phyloP scores from a whole-genome alignment of 2,113 vertebrate species.

The Peromyscus leucopus region DNA sequence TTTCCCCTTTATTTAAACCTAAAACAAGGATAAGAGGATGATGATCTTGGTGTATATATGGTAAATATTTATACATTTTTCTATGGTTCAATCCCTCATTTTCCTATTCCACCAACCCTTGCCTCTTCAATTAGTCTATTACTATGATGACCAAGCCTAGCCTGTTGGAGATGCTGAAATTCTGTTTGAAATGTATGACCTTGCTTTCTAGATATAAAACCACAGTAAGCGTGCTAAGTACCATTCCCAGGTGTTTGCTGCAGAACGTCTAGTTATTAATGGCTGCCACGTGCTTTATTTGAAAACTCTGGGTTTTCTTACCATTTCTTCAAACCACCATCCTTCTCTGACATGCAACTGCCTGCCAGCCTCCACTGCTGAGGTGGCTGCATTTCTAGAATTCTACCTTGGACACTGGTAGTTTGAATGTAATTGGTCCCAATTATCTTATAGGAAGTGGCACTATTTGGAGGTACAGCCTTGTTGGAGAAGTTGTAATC shows the following conservation, averaged over 20 bases:
- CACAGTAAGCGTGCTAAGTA: neutral
- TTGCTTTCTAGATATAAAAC: neutral
- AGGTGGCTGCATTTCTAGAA: neutral
- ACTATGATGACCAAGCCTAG: neutral
- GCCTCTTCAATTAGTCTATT: neutral
- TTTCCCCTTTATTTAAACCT: neutral
- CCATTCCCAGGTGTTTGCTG: neutral
- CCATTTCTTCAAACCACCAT: neutral
- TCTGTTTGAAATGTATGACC: neutral
- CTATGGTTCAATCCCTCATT: no score
- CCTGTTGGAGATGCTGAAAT: neutral
- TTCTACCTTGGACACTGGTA: neutral
- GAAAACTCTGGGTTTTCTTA: neutral
- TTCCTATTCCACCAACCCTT: neutral
- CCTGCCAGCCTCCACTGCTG: neutral
- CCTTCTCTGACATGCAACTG: neutral
- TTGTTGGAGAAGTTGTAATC: no score
- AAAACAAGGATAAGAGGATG: neutral
- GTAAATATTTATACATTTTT: neutral
- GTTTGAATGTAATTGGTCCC: no score
- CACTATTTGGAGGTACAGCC: no score
- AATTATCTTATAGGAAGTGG: no score
- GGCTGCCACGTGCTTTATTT: neutral
- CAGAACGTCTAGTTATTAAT: neutral
- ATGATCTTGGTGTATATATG: neutral